Evolutionary conservation across 2,113 vertebrate genomes (phyloP), one percentile per base, ranked within the genome.

Genomic region (Pangasianodon hypophthalmus): DNA sequence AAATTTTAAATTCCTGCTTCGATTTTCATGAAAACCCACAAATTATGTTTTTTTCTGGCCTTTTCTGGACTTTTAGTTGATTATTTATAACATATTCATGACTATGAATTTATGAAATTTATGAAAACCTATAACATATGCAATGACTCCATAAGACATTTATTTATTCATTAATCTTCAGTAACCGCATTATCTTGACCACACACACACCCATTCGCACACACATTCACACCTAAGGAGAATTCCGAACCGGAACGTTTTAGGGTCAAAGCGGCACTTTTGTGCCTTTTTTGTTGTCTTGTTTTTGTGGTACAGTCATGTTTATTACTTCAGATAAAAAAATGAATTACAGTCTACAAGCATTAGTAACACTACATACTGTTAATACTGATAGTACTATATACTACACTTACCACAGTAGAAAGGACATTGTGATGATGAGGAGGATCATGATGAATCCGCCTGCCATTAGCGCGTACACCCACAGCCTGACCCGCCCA

Each of bases 401-500:
- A 80, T n/a, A 81, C 29, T 18, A 14, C 9, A 85, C 91, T 87
- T 96, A 99, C 98, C 98, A 99, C 95, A 98, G 92, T 93, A 99
- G 92, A 94, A 98, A 99, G 79, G 97, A 98, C 91, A 97, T 96
- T 84, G 97, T 96, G 93, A 98, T 96, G 89, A 99, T 94, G 94
- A 98, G 96, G 93, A 98, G 92, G 86, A 98, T 96, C 91, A 99
- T 92, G 91, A 99, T 93, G 94, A 99, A 97, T 92, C 97, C 96
- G 0, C 96, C 97, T 75, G 96, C 97, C 87, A 97, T 98, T 93
- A 98, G 96, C 7, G 96, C 97, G 8, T 99, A 99, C 85, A 99
- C 98, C 98, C 98, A 99, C 52, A 97, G 94, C 96, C 97, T 98
- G 86, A 98, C 95, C 95, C 97, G 96, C 83, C 98, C 98, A 96